Base-by-base conservation (phyloP, 2,113 vertebrate genomes). In the Murina feae region DNA sequence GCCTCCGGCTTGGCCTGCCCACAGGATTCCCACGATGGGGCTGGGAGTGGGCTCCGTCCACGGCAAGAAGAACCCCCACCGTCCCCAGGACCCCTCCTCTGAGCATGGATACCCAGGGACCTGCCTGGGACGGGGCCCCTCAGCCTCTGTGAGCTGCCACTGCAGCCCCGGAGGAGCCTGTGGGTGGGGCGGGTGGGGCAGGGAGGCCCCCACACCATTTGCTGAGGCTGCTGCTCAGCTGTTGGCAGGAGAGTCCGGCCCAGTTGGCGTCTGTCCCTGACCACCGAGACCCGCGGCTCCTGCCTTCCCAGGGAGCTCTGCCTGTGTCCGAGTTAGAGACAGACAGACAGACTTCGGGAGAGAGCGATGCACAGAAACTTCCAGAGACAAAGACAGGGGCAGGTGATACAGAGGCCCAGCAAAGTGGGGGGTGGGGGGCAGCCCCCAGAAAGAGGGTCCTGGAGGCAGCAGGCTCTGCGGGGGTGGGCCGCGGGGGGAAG, bases 101-200 rank as follows among this genome's bases (percentile, higher is more conserved):
- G 32, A 47, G 53, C 32, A 4, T 0, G 6, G 66, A 17, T 13
- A 5, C n/a, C 5, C 0, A 6, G 2, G 2, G 44, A 3, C 58
- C 42, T 17, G 69, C 28, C 32, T 0, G 7, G 7, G 1, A 2
- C 72, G 4, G 1, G 1, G 28, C 5, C 51, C 32, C 23, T 39
- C 7, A 0, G 11, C 30, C 47, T 37, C 39, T 1, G 68, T 6
- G 4, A 0, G 6, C 18, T 20, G 68, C 44, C 9, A 0, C 30
- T 3, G 44, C 1, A 9, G 25, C 21, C 85, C 58, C 10, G 78
- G 35, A 25, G 32, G 65, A 23, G 2, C 60, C 75, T n/a, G 0
- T 0, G 6, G 42, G 47, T n/a, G 14, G 86, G 39, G 35, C 25
- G 2, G 0, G 28, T 0, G 3, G n/a, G 25, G 32, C 0, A 0